These are phyloP conservation scores for Chascanopsetta lugubris DNA, from an alignment of 2,113 vertebrate species.

Conservation along the genomic window DNA sequence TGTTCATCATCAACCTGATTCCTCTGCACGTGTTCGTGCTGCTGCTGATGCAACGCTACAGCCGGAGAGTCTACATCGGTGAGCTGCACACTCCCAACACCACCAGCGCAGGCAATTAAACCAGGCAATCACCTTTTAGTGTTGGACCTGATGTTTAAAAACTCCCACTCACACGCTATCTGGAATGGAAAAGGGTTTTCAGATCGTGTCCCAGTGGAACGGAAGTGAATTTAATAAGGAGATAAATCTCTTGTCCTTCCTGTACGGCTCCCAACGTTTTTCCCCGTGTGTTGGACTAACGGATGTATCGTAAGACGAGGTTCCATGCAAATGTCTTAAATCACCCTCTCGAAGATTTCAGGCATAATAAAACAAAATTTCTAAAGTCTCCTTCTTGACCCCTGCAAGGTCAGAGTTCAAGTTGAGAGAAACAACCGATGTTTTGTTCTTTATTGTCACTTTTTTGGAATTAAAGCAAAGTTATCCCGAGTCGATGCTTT, in stretches of 20 bases:
- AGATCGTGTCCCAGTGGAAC: slow-evolving; percentile 2
- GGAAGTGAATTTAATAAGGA: slow-evolving; percentile 6
- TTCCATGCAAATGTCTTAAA: too few species aligned
- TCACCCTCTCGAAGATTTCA: too few species aligned
- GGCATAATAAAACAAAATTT: too few species aligned
- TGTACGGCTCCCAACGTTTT: not conserved
- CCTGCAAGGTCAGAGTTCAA: too few species aligned
- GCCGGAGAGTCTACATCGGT: slow-evolving; percentile 98
- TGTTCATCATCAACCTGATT: slow-evolving; percentile 99
- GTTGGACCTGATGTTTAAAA: slow-evolving; percentile 14
- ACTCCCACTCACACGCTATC: slow-evolving; percentile 11
- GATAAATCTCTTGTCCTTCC: not conserved
- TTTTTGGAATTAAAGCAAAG: too few species aligned
- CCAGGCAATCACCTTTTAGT: slow-evolving; percentile 3
- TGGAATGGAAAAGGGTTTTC: slow-evolving; percentile 9
- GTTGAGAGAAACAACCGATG: too few species aligned
- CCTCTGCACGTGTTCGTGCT: slow-evolving; percentile 97
- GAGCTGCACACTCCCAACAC: slow-evolving; percentile 70
- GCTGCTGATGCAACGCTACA: slow-evolving; percentile 97
- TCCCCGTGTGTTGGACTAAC: slow-evolving; percentile 8
- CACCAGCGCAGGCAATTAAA: slow-evolving; percentile 4
- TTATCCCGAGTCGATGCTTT: too few species aligned
- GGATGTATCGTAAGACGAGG: too few species aligned
- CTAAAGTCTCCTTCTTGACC: too few species aligned
- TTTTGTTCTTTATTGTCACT: too few species aligned